Percentiles rank a stretch among this genome's conserved stretches.
phyloP scores from a whole-genome alignment of 2,113 vertebrate genomes.

The Podarcis raffonei region DNA sequence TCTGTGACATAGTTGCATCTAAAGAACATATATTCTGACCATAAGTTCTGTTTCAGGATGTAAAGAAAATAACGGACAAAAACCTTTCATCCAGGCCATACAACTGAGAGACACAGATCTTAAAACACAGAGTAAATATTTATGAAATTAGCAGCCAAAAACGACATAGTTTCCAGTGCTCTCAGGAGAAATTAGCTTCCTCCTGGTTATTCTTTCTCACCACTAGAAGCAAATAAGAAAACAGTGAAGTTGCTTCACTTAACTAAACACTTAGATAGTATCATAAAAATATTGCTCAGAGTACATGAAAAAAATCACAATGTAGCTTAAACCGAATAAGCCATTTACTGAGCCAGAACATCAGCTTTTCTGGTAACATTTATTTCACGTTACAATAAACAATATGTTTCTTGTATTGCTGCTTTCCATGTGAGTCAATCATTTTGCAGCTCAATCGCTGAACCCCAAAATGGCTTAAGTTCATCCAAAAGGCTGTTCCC shows the following conservation, averaged over 20 bases:
- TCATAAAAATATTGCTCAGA: conserved; percentile 20
- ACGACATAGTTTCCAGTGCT: neutral
- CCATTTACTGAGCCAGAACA: neutral
- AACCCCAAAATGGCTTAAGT: neutral
- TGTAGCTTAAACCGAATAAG: conserved; percentile 19
- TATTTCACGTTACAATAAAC: neutral
- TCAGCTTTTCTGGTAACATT: conserved; percentile 11
- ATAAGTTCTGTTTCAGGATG: neutral
- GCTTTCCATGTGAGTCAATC: neutral
- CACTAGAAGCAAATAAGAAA: neutral
- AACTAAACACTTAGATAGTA: conserved; percentile 37
- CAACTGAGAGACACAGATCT: neutral
- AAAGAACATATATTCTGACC: neutral
- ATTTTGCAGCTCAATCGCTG: neutral
- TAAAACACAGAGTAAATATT: conserved; percentile 18
- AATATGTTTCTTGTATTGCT: neutral
- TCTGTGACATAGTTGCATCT: neutral
- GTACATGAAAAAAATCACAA: neutral
- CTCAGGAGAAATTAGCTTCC: conserved; percentile 5
- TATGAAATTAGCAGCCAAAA: conserved; percentile 19
- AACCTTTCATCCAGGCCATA: neutral
- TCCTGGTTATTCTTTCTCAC: neutral
- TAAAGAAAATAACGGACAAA: neutral
- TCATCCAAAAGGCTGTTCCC: neutral
- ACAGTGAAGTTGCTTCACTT: conserved; percentile 1